A percentile compares a stretch with the other conserved stretches of the same genome.
Evolutionary conservation across 2,888 invertebrate genomes (phyloP).

Genomic region (Lasius platythorax): DNA sequence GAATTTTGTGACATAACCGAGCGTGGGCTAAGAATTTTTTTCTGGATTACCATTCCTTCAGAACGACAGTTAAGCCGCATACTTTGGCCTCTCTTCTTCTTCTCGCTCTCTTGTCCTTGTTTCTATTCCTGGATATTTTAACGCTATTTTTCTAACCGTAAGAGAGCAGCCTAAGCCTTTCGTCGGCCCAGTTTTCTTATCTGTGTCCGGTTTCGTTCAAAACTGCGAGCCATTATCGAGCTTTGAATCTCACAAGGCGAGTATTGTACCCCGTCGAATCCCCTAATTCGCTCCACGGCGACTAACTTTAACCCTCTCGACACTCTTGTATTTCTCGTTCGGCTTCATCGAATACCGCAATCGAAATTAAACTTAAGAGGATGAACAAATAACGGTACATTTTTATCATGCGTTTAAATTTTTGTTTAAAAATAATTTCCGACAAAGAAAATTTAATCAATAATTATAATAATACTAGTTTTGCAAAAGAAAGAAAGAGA

Average conservation of each 20-base stretch:
- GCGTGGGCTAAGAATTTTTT: conserved; percentile 58
- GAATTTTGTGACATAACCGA: background rate
- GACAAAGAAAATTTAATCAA: conserved; percentile 7
- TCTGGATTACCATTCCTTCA: conserved; percentile 65
- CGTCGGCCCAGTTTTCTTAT: conserved; percentile 71
- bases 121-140: conserved; percentile 61
- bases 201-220: conserved; percentile 30
- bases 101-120: conserved; percentile 28
- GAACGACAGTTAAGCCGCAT: conserved; percentile 72
- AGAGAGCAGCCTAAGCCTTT: conserved; percentile 47
- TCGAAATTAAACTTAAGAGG: conserved; percentile 4
- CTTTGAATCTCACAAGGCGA: conserved; percentile 32
- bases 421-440: background rate
- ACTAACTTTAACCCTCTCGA: conserved; percentile 23
- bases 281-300: conserved; percentile 31
- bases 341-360: background rate
- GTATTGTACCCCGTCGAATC: conserved; percentile 26
- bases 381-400: background rate
- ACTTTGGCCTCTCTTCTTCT: conserved; percentile 1
- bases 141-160: conserved; percentile 58
- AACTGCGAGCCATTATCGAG: conserved; percentile 39
- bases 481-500: background rate
- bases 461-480: background rate
- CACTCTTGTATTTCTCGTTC: conserved; percentile 17
- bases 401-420: conserved; percentile 12